Conservation (phyloP, 1,140 invertebrate species). For the Leguminivora glycinivorella region DNA sequence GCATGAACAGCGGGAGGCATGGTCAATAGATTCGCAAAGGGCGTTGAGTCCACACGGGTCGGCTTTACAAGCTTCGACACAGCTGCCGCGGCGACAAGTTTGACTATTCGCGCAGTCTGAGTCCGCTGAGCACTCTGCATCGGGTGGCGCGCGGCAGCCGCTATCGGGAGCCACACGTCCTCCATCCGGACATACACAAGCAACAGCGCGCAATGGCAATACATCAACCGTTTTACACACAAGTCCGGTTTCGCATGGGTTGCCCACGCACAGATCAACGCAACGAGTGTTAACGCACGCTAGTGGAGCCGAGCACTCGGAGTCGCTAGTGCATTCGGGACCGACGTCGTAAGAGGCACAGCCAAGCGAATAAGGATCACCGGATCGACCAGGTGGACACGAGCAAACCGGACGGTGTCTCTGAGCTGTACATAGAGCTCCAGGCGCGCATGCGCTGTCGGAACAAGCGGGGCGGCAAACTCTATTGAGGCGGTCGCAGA, state of each 20-base stretch:
- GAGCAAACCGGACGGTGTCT: constrained; percentile 89
- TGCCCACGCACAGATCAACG: constrained; percentile 85
- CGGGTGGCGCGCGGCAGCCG: constrained; percentile 74
- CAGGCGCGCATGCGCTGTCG: constrained; percentile 86
- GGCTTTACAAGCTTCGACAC: constrained; percentile 87
- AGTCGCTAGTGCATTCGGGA: constrained; percentile 85
- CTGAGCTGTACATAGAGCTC: constrained; percentile 85
- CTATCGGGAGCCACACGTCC: constrained; percentile 79
- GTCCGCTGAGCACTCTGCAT: constrained; percentile 84
- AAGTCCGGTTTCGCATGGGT: constrained; percentile 86
- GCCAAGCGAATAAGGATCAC: constrained; percentile 90
- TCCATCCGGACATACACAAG: constrained; percentile 87
- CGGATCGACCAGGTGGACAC: constrained; percentile 86
- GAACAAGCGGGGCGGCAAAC: constrained; percentile 91
- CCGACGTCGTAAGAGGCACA: constrained; percentile 61
- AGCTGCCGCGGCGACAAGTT: constrained; percentile 87
- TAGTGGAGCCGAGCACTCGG: constrained; percentile 85
- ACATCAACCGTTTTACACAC: constrained; percentile 89
- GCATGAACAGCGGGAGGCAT: constrained; percentile 89
- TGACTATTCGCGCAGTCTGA: constrained; percentile 86
- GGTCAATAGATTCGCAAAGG: constrained; percentile 86
- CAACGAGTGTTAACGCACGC: constrained; percentile 89
- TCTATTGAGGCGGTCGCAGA: constrained; percentile 90
- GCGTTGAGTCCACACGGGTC: constrained; percentile 92
- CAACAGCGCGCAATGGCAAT: constrained; percentile 87